phyloP scores from a whole-genome alignment of 2,113 vertebrate genomes.

The Clinocottus analis region DNA sequence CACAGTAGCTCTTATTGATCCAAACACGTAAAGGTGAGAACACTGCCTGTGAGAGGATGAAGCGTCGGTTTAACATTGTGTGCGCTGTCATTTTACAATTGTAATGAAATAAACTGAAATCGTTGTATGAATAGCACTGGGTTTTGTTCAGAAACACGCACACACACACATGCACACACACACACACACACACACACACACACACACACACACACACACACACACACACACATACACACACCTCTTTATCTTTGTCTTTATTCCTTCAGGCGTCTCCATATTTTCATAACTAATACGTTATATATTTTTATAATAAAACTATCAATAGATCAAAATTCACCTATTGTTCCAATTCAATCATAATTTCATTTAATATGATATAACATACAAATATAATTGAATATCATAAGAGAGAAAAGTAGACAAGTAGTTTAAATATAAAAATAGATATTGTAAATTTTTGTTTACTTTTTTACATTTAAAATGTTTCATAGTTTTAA shows the following conservation, averaged over 20 bases:
- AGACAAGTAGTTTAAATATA: too few relatives aligned
- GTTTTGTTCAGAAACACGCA: slow-evolving; percentile 11
- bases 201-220: not conserved
- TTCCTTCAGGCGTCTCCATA: not conserved
- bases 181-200: not conserved
- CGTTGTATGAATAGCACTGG: slow-evolving; percentile 40
- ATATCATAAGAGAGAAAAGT: too few relatives aligned
- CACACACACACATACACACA: not conserved
- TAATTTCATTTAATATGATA: not conserved
- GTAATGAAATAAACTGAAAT: slow-evolving; percentile 75
- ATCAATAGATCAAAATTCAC: not conserved
- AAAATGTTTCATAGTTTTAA: not conserved
- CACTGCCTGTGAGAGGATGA: slow-evolving; percentile 74
- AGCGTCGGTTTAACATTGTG: slow-evolving; percentile 62
- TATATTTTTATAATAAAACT: not conserved
- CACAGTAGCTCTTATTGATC: slow-evolving; percentile 64
- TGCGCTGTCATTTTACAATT: slow-evolving; percentile 69
- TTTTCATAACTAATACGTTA: not conserved
- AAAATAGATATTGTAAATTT: too few relatives aligned
- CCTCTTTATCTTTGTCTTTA: not conserved
- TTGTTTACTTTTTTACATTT: too few relatives aligned
- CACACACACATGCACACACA: not conserved
- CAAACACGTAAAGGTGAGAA: slow-evolving; percentile 61
- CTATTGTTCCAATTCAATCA: not conserved
- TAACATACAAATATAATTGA: too few relatives aligned